phyloP scores from a whole-genome alignment of 2,113 vertebrate genomes.

The Centropus unirufus region DNA sequence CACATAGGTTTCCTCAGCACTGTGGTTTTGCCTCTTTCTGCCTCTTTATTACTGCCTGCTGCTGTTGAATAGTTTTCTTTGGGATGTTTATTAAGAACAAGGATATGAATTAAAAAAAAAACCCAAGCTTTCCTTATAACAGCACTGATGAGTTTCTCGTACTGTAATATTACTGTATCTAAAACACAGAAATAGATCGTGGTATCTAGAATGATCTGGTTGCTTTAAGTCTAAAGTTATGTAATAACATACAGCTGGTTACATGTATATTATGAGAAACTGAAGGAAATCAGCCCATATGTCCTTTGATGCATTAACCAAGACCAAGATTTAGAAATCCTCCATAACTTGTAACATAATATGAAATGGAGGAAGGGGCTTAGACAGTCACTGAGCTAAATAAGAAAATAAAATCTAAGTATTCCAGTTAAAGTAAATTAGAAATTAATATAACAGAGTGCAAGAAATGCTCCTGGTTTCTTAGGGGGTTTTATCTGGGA shows the following conservation, averaged over 20 bases:
- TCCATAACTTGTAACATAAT: constrained; percentile 25
- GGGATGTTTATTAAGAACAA: constrained; percentile 77
- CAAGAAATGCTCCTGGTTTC: neutral
- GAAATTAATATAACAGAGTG: neutral
- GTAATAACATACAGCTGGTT: constrained; percentile 68
- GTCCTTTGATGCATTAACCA: constrained; percentile 64
- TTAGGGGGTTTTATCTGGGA: neutral
- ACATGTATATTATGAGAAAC: constrained; percentile 42
- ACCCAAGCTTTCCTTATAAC: constrained; percentile 29
- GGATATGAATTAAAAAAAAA: constrained; percentile 73
- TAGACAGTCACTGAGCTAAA: constrained; percentile 3
- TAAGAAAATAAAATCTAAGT: neutral
- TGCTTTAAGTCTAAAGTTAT: constrained; percentile 68
- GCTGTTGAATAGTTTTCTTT: constrained; percentile 76
- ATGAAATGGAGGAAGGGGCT: constrained; percentile 26
- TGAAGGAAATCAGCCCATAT: constrained; percentile 63
- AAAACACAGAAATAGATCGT: constrained; percentile 56
- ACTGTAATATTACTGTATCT: constrained; percentile 50
- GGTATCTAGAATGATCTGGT: constrained; percentile 42
- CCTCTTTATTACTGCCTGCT: constrained; percentile 77
- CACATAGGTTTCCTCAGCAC: constrained; percentile 81
- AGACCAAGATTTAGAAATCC: constrained; percentile 55
- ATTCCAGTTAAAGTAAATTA: neutral
- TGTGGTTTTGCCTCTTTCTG: constrained; percentile 83
- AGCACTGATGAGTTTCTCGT: constrained; percentile 58